phyloP scores from a whole-genome alignment of 2,113 vertebrate genomes.

The Urocolius indicus region DNA sequence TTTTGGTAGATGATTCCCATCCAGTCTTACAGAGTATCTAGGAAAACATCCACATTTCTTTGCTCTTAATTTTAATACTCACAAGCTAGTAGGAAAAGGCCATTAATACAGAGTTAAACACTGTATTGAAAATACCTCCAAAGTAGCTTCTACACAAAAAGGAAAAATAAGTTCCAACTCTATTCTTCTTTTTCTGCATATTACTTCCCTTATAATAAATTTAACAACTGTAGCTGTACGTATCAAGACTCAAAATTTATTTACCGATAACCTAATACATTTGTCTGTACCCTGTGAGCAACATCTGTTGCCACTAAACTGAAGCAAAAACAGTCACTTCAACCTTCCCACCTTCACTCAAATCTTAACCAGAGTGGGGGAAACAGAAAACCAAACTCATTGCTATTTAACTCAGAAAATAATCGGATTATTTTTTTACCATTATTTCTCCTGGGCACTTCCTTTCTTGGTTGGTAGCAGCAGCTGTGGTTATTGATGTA shows the following conservation, averaged over 20 bases:
- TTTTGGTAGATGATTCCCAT: not conserved
- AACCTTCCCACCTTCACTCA: not conserved
- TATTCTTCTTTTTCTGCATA: not conserved
- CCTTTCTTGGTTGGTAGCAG: not conserved
- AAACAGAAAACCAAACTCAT: not conserved
- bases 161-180: not conserved
- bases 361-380: not conserved
- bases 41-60: not conserved
- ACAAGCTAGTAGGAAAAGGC: not conserved
- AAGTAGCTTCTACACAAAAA: not conserved
- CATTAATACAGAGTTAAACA: not conserved
- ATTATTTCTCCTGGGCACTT: not conserved
- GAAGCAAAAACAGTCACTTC: not conserved
- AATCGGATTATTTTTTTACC: not conserved
- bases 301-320: not conserved
- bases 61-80: not conserved
- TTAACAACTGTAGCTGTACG: not conserved
- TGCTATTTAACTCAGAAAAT: not conserved
- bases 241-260: not conserved
- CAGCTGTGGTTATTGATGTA: slow-evolving; percentile 49
- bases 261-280: not conserved
- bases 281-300: not conserved
- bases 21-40: not conserved
- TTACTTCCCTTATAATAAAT: not conserved
- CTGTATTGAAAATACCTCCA: not conserved